A percentile compares a stretch with the other conserved stretches of the same genome.
Conservation (phyloP, 1,140 invertebrate genomes). For the silkworm (Bombyx mori) region DNA sequence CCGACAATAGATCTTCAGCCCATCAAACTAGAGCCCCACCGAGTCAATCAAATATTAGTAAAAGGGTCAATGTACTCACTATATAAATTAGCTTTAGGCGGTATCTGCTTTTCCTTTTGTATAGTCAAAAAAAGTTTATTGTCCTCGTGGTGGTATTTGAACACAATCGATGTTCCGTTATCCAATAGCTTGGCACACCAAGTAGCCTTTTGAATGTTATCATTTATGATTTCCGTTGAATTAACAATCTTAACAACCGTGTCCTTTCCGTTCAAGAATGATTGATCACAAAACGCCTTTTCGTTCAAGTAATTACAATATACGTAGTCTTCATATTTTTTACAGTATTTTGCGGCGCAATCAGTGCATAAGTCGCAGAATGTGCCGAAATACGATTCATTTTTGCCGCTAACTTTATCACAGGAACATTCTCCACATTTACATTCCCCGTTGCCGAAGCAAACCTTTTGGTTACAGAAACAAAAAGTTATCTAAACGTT, state of each 20-base stretch:
- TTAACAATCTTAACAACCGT: constrained; percentile 49
- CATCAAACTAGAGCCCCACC: too few relatives aligned
- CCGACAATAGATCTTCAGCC: too few relatives aligned
- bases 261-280: constrained; percentile 55
- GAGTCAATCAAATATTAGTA: not conserved
- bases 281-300: constrained; percentile 65
- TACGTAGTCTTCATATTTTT: constrained; percentile 82
- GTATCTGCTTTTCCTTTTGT: constrained; percentile 37
- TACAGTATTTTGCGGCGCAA: constrained; percentile 72
- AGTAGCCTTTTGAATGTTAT: constrained; percentile 22
- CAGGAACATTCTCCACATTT: constrained; percentile 78
- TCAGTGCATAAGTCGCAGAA: constrained; percentile 79
- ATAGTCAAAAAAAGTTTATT: constrained; percentile 25
- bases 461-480: constrained; percentile 44
- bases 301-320: constrained; percentile 74
- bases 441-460: constrained; percentile 77
- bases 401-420: constrained; percentile 41
- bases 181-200: constrained; percentile 34
- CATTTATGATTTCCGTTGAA: constrained; percentile 30
- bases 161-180: constrained; percentile 31
- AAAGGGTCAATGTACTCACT: constrained; percentile 27
- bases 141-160: constrained; percentile 31
- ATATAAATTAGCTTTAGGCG: constrained; percentile 30
- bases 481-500: not conserved
- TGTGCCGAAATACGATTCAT: constrained; percentile 73